Percentiles rank a stretch among this genome's conserved stretches.
Evolutionary conservation across 2,113 vertebrate species (phyloP).

Genomic region (Gallinago undulata): DNA sequence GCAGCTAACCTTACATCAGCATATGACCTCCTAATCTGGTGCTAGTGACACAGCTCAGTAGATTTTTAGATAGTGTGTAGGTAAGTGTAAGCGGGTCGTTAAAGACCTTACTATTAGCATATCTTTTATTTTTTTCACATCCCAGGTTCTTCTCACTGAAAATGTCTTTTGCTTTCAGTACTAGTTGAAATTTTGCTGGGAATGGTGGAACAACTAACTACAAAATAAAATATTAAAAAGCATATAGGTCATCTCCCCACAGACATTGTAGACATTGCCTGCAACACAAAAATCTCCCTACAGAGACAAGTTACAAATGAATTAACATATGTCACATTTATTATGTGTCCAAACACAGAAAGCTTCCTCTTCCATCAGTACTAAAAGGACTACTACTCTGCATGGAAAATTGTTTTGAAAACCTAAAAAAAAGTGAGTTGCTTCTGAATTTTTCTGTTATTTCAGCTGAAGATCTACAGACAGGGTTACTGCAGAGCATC

Average conservation of each 20-base stretch:
- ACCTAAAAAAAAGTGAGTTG: background rate
- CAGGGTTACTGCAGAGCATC: rapidly evolving
- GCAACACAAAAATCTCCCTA: background rate
- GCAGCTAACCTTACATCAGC: background rate
- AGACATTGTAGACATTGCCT: background rate
- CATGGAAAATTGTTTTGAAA: background rate
- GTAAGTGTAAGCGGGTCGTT: background rate
- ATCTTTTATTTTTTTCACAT: background rate
- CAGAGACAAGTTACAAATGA: background rate
- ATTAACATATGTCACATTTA: background rate
- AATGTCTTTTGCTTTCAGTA: background rate
- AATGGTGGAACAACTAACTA: background rate
- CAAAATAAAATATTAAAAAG: background rate
- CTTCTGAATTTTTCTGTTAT: background rate
- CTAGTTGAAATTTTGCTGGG: background rate
- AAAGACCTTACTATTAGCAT: background rate
- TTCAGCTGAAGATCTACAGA: background rate
- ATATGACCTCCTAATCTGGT: background rate
- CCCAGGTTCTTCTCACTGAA: background rate
- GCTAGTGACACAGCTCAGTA: background rate
- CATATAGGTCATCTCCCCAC: background rate
- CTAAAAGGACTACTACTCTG: background rate
- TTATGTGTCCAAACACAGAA: background rate
- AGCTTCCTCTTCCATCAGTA: background rate
- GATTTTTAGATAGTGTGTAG: background rate